These are phyloP conservation scores for Proales similis DNA, from an alignment of 1,140 invertebrate genomes.

Conservation along the genomic window DNA sequence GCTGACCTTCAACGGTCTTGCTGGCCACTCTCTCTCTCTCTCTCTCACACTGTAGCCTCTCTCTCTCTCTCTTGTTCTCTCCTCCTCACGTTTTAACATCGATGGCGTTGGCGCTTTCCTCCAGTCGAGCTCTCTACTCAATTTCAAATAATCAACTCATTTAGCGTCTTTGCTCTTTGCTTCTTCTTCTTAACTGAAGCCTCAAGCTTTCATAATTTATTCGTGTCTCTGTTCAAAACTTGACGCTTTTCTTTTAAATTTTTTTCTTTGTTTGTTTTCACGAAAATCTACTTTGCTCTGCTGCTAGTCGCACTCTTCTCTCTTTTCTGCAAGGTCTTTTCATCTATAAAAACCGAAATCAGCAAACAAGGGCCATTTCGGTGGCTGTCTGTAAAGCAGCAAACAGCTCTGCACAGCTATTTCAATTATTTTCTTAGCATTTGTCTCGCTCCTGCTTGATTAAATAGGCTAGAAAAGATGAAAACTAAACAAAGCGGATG, in stretches of 20 bases:
- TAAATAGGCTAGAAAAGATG: neutral
- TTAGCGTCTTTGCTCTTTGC: no score
- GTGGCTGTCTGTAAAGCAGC: neutral
- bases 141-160: no score
- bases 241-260: neutral
- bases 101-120: no score
- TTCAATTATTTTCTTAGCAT: neutral
- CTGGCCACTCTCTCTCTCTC: no score
- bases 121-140: no score
- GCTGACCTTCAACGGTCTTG: no score
- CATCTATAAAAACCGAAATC: neutral
- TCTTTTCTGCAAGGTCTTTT: neutral
- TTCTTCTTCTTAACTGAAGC: no score
- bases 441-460: neutral
- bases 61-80: no score
- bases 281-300: neutral
- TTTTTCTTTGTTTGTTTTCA: neutral
- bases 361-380: neutral
- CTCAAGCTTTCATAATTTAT: no score
- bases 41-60: no score
- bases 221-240: neutral
- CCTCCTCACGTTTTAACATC: no score
- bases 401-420: neutral
- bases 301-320: neutral
- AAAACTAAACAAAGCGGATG: neutral